These are phyloP conservation scores for Stegostoma tigrinum DNA, from an alignment of 2,113 vertebrate species.

Conservation along the genomic window DNA sequence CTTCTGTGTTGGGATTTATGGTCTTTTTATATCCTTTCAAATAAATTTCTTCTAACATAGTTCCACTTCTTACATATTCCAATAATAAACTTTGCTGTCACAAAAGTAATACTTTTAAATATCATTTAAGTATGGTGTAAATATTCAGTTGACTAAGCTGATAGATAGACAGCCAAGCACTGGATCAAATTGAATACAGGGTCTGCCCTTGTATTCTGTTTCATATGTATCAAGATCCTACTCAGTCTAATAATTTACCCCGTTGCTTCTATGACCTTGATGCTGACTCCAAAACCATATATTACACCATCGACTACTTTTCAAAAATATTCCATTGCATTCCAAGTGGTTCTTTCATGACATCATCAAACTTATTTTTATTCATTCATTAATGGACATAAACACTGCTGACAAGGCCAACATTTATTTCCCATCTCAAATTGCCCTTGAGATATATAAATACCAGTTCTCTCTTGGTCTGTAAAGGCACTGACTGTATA, in stretches of 20 bases:
- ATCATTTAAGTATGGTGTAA: not conserved
- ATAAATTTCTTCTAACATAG: not conserved
- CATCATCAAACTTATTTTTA: not conserved
- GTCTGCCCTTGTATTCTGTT: not conserved
- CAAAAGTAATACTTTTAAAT: not conserved
- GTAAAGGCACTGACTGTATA: not conserved
- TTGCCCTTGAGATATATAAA: not conserved
- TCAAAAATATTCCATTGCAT: not conserved
- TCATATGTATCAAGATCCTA: not conserved
- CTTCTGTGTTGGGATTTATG: not conserved
- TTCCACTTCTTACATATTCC: not conserved
- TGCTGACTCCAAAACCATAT: not conserved
- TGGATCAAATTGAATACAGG: not conserved
- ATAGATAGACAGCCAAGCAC: not conserved
- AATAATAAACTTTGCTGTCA: not conserved
- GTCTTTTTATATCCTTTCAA: not conserved
- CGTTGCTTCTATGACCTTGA: not conserved
- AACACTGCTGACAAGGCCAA: not conserved
- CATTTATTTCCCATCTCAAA: not conserved
- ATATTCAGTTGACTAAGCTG: not conserved
- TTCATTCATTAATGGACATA: not conserved
- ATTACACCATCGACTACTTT: not conserved
- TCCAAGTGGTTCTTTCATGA: not conserved
- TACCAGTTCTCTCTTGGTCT: not conserved
- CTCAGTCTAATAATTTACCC: not conserved